These are phyloP conservation scores for Poeciliopsis infans DNA, from an alignment of 2,797 vertebrate species.

Conservation along the genomic window DNA sequence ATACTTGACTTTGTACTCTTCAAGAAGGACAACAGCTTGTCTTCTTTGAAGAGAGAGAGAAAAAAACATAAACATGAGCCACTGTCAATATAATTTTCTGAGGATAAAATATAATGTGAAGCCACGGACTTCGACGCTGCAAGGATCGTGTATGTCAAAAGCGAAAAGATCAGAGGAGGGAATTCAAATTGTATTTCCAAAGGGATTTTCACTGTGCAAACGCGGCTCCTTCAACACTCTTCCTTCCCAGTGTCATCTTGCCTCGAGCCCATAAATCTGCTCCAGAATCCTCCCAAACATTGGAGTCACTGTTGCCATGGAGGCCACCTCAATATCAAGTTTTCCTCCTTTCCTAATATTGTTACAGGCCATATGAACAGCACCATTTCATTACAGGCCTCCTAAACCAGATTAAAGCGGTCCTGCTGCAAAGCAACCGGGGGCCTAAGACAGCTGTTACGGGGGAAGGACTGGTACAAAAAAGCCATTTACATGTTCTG, in stretches of 20 bases:
- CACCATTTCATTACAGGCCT: conserved; percentile 75
- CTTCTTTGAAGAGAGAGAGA: not conserved
- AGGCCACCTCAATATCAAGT: conserved; percentile 69
- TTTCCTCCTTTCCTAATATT: conserved; percentile 65
- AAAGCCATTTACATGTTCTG: conserved; percentile 24
- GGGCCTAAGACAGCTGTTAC: conserved; percentile 63
- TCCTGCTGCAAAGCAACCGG: conserved; percentile 60
- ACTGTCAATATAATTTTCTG: not conserved
- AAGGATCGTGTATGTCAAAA: conserved; percentile 30
- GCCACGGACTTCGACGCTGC: conserved; percentile 4
- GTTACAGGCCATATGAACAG: conserved; percentile 74
- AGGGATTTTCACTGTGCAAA: conserved; percentile 59
- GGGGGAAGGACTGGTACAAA: conserved; percentile 22
- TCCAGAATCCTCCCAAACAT: conserved; percentile 68
- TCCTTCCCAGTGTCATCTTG: conserved; percentile 51
- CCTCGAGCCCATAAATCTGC: conserved; percentile 63
- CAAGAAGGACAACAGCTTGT: conserved; percentile 17
- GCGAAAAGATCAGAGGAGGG: conserved; percentile 50
- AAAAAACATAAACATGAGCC: conserved; percentile 9
- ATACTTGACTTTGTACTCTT: conserved; percentile 23
- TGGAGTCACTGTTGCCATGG: conserved; percentile 70
- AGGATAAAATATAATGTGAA: conserved; percentile 7
- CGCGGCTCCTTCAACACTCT: conserved; percentile 33
- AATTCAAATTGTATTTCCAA: conserved; percentile 62
- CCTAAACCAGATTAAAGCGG: conserved; percentile 73